Conservation (phyloP, 2,888 invertebrate genomes). For the Junonia oenone region DNA sequence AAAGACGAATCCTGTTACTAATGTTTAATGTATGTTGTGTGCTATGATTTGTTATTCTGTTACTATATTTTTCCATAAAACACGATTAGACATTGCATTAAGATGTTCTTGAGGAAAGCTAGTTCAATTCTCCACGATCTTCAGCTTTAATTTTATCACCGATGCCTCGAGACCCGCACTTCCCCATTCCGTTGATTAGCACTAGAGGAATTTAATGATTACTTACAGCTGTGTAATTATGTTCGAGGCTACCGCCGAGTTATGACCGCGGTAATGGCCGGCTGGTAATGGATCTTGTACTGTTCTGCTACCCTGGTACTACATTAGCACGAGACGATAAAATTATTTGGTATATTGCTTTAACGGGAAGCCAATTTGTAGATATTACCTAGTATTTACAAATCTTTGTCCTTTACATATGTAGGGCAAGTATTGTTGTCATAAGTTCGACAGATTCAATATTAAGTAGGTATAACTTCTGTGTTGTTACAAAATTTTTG, state of each 20-base stretch:
- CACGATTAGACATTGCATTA: neutral
- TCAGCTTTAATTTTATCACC: constrained; percentile 10
- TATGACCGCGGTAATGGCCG: constrained; percentile 50
- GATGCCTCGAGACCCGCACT: constrained; percentile 21
- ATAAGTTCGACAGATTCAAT: too few species aligned
- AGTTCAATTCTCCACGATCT: neutral
- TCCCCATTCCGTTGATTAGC: constrained; percentile 57
- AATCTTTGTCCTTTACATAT: too few species aligned
- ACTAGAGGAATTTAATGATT: constrained; percentile 58
- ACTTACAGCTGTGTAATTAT: constrained; percentile 59
- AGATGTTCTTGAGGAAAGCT: neutral
- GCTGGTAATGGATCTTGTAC: constrained; percentile 48
- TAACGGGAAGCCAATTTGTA: too few species aligned
- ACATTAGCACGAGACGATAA: constrained; percentile 1
- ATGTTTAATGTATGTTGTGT: neutral
- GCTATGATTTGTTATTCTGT: neutral
- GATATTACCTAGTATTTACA: too few species aligned
- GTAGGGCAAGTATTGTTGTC: too few species aligned
- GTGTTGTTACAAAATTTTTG: too few species aligned
- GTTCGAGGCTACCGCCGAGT: constrained; percentile 42
- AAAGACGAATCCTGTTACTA: neutral
- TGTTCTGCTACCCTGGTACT: constrained; percentile 33
- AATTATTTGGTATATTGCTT: neutral
- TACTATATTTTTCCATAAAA: neutral
- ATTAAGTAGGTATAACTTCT: too few species aligned